Evolutionary conservation across 2,888 invertebrate species (phyloP).

Genomic region (Tenthredo livida): DNA sequence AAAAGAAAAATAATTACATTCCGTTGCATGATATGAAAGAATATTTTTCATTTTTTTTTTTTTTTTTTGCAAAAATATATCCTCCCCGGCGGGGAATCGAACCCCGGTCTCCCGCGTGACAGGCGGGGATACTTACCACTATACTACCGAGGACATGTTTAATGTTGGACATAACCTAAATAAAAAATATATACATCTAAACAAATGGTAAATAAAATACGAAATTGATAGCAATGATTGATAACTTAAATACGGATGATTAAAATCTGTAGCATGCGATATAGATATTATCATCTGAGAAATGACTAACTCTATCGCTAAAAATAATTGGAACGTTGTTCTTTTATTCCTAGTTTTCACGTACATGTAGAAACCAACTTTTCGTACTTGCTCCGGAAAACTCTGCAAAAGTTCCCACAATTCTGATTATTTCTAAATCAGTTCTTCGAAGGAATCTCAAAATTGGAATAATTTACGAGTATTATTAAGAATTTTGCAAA

Average conservation of each 20-base stretch:
- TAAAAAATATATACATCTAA: constrained; percentile 3
- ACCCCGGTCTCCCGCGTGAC: constrained; percentile 3
- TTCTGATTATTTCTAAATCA: too few relatives aligned
- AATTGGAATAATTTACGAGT: too few relatives aligned
- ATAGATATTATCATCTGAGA: too few relatives aligned
- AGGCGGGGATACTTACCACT: constrained; percentile 3
- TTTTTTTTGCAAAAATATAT: not conserved
- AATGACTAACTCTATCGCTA: not conserved
- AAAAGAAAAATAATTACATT: not conserved
- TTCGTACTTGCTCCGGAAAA: too few relatives aligned
- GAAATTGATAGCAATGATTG: not conserved
- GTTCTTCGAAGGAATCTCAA: too few relatives aligned
- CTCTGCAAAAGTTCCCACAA: too few relatives aligned
- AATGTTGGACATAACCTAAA: not conserved
- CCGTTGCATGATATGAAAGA: not conserved
- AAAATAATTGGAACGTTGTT: not conserved
- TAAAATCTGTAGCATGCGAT: not conserved
- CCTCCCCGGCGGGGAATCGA: constrained; percentile 39
- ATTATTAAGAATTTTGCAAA: too few relatives aligned
- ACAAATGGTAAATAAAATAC: not conserved
- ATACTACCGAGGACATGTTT: constrained; percentile 26
- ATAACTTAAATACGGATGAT: not conserved
- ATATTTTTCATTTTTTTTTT: not conserved
- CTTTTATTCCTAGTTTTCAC: too few relatives aligned
- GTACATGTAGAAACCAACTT: too few relatives aligned